These are phyloP conservation scores for Mus minutoides DNA, from an alignment of 2,797 vertebrate species.

Conservation along the genomic window DNA sequence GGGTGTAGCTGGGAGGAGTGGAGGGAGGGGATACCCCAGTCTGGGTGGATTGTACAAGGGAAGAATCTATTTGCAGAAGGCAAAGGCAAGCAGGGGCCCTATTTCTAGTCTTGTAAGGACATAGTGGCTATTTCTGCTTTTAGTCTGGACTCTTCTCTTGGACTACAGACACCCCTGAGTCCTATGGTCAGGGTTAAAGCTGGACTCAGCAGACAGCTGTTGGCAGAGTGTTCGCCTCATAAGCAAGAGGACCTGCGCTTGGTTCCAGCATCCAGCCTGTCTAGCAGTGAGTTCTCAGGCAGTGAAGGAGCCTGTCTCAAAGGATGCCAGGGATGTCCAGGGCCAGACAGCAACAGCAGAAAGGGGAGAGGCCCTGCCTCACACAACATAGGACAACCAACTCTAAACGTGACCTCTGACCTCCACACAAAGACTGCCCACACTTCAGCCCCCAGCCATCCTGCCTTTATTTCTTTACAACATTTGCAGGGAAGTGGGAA, in stretches of 20 bases:
- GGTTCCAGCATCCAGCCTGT: background rate
- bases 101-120: background rate
- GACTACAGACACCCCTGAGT: background rate
- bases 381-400: background rate
- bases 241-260: background rate
- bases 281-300: background rate
- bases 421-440: too few species aligned
- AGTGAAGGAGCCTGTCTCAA: background rate
- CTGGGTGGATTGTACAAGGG: background rate
- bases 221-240: background rate
- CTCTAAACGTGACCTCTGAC: background rate
- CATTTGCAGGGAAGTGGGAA: background rate
- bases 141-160: background rate
- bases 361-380: background rate
- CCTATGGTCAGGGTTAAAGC: background rate
- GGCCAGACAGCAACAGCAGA: background rate
- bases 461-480: background rate
- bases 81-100: rapidly evolving
- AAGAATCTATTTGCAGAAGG: too few species aligned
- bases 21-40: background rate
- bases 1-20: background rate
- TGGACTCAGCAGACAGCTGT: background rate
- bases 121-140: background rate
- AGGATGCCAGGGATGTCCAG: background rate
- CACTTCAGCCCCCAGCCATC: background rate